Percentiles rank a stretch among this genome's conserved stretches.
These are phyloP conservation scores for Arvicanthis niloticus DNA, from an alignment of 2,113 vertebrate species.

Conservation along the genomic window DNA sequence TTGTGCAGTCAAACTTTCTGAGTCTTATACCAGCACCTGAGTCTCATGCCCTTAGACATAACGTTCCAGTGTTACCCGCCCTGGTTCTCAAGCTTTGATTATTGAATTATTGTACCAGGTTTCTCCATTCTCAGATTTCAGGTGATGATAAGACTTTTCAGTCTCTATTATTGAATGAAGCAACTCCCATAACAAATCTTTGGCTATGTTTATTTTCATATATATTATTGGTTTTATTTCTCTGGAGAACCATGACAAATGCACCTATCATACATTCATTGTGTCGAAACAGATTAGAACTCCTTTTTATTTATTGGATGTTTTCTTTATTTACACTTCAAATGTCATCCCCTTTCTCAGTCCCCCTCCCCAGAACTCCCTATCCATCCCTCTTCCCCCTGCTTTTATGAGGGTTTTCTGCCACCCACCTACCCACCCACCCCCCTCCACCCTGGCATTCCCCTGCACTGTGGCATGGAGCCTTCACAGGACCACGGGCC, in stretches of 20 bases:
- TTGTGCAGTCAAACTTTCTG: neutral
- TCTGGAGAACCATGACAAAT: neutral
- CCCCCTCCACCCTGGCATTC: no score
- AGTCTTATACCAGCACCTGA: neutral
- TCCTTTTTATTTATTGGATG: neutral
- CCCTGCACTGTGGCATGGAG: no score
- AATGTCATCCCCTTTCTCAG: no score
- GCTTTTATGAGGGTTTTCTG: no score
- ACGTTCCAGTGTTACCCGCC: neutral
- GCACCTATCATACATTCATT: neutral
- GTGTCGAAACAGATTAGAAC: neutral
- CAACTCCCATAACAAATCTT: neutral
- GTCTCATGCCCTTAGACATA: neutral
- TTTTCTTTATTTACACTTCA: no score
- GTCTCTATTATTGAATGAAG: neutral
- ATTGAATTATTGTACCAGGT: neutral
- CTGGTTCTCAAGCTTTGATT: neutral
- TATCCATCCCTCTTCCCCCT: no score
- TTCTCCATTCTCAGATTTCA: neutral
- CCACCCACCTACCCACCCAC: no score
- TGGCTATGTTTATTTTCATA: neutral
- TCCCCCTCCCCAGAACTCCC: no score
- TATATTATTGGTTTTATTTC: neutral
- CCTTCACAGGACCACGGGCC: no score
- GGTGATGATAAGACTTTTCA: neutral